Evolutionary conservation across 1,140 invertebrate genomes (phyloP), one percentile per base, ranked within the genome.

Genomic region (Rhopalosiphum padi): DNA sequence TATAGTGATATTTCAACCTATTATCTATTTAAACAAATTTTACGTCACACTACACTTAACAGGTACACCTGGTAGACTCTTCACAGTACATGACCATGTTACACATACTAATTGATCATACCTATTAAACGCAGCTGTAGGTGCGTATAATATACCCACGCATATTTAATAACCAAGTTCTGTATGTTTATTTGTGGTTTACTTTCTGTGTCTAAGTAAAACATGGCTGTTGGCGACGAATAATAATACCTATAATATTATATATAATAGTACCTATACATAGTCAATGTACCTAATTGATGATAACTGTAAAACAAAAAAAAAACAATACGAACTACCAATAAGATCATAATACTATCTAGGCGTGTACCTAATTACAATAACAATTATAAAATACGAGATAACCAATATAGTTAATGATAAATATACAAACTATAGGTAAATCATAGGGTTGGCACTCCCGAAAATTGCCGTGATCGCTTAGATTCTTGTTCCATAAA

Each of bases 81-180:
- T 43, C 23, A 46, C 30, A 46, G 43, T 46, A 43, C 43, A n/a
- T 86, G 41, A 86, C 85, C 85, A 86, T n/a, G 43, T 86, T 46
- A 46, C 37, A 86, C 85, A 46, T 86, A 86, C 85, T 86, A 86
- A 86, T 86, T 86, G 85, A 86, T 86, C 30, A n/a, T 86, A 46
- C 22, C 41, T 85, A 85, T 41, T 41, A 30, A 43, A 23, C 43
- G 23, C 85, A 86, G 85, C 85, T 86, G 85, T 86, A n/a, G 11
- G 9, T 30, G 23, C 30, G 15, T 41, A 25, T 30, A 30, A 46
- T 43, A n/a, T 86, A 18, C 30, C 11, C 9, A 46, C 25, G 85
- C 41, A 86, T 86, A 86, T 86, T 86, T 43, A 43, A 86, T 46
- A 43, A 46, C 85, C 41, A 30, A 46, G 23, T 46, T 46, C 22